Conservation (phyloP, 2,888 invertebrate species). For the Empis livida region DNA sequence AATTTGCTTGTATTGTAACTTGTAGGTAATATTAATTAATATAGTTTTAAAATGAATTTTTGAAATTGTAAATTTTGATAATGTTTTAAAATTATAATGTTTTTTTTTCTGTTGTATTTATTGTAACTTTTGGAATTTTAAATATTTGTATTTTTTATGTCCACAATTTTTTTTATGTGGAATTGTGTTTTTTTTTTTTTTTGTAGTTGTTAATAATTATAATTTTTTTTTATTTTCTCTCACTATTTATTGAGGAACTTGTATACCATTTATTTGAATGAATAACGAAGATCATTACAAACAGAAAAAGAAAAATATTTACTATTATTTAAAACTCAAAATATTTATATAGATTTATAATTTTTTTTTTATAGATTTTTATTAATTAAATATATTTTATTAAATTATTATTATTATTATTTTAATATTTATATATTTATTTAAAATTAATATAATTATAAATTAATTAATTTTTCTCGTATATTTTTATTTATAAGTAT, state of each 20-base stretch:
- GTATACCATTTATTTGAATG: slow-evolving; percentile 45
- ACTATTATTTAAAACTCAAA: not conserved
- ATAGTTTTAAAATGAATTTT: no score
- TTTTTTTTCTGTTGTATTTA: no score
- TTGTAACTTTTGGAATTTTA: slow-evolving; percentile 35
- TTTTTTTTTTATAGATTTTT: not conserved
- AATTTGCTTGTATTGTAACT: no score
- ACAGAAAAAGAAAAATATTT: slow-evolving; percentile 1
- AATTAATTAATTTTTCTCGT: no score
- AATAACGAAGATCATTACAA: slow-evolving; percentile 9
- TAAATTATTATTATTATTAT: no score
- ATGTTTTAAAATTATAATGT: no score
- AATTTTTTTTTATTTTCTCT: slow-evolving; percentile 19
- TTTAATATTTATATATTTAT: no score
- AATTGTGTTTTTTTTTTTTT: slow-evolving; percentile 28
- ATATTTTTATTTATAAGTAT: no score
- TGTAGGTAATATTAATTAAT: no score
- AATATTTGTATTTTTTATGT: slow-evolving; percentile 17
- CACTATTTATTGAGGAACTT: slow-evolving; percentile 51
- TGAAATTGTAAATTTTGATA: no score
- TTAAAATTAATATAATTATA: no score
- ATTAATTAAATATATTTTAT: not conserved
- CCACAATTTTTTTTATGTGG: slow-evolving; percentile 14
- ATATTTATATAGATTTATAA: not conserved
- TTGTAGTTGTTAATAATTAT: no score